Evolutionary conservation across 1,140 invertebrate species (phyloP).

Genomic region (Sogatella furcifera): DNA sequence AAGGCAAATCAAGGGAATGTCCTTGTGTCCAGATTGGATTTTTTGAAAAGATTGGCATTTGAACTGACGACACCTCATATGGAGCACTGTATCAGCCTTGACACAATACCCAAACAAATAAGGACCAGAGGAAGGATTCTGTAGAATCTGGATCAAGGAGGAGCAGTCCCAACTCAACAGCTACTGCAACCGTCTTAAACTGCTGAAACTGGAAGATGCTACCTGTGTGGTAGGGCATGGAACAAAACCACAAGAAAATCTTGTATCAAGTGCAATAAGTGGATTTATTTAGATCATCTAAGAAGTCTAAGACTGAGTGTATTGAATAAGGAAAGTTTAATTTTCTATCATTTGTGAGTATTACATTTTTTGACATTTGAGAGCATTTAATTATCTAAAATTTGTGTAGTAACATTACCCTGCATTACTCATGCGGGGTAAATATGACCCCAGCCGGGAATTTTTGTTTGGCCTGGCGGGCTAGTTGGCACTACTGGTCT

Average conservation of each 20-base stretch:
- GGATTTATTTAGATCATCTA: neutral
- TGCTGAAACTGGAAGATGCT: neutral
- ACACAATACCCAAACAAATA: neutral
- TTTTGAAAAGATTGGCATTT: neutral
- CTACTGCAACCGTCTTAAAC: neutral
- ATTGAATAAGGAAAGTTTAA: neutral
- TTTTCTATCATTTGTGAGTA: neutral
- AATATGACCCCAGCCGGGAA: too few species aligned
- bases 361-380: neutral
- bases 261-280: slow-evolving; percentile 1
- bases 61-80: neutral
- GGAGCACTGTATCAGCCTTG: neutral
- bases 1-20: neutral
- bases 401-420: neutral
- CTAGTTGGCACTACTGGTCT: too few species aligned
- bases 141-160: neutral
- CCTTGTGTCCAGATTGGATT: slow-evolving; percentile 1
- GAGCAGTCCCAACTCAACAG: neutral
- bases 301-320: neutral
- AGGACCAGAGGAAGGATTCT: neutral
- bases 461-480: too few species aligned
- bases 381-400: neutral
- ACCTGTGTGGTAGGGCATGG: slow-evolving; percentile 1
- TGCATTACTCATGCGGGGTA: too few species aligned
- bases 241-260: slow-evolving; percentile 3